Percentiles rank a stretch among this genome's conserved stretches.
These are phyloP conservation scores for Dendroctonus valens DNA, from an alignment of 1,140 invertebrate genomes.

Conservation along the genomic window DNA sequence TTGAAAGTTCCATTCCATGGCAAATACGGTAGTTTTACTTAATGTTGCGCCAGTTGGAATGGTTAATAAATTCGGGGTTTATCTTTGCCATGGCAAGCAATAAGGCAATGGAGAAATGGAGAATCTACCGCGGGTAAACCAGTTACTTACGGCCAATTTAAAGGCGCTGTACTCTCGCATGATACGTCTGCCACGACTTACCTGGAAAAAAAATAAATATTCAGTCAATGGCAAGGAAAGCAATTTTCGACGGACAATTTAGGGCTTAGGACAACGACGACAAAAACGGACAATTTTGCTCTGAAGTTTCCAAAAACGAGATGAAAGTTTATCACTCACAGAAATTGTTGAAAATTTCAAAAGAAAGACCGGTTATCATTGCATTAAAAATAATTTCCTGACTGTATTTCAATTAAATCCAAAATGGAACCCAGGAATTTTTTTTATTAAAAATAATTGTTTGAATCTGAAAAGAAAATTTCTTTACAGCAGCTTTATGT, in stretches of 20 bases:
- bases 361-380: too few species aligned
- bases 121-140: conserved; percentile 5
- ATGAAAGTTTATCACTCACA: too few species aligned
- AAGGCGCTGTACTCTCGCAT: background rate
- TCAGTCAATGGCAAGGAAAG: too few species aligned
- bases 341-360: too few species aligned
- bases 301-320: too few species aligned
- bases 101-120: conserved; percentile 6
- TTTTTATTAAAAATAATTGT: too few species aligned
- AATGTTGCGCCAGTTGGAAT: conserved; percentile 20
- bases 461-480: background rate
- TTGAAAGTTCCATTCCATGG: background rate
- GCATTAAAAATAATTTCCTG: too few species aligned
- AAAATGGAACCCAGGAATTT: too few species aligned
- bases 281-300: too few species aligned
- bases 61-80: conserved; percentile 31
- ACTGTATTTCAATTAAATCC: too few species aligned
- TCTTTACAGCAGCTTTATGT: background rate
- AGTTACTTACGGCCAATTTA: conserved; percentile 31
- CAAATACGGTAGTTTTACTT: conserved; percentile 18
- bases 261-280: too few species aligned
- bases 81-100: conserved; percentile 12
- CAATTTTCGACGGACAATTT: too few species aligned
- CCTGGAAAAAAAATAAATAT: conserved; percentile 18
- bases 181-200: conserved; percentile 12